These are phyloP conservation scores for Ophioninae sp. DNA, from an alignment of 2,888 invertebrate genomes.

Conservation along the genomic window DNA sequence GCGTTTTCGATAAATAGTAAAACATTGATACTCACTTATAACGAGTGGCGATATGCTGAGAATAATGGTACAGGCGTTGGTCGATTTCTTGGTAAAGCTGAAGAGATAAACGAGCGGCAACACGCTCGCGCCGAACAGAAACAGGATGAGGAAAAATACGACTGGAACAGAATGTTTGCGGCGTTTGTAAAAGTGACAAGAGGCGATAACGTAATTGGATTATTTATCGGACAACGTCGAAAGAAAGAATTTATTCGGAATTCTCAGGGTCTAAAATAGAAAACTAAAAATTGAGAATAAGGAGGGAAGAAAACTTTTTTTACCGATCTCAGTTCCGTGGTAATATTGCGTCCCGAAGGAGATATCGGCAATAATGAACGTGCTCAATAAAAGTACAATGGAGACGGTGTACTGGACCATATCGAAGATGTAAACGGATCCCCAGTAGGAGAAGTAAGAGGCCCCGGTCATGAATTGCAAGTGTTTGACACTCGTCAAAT, in stretches of 20 bases:
- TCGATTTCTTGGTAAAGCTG: slow-evolving; percentile 75
- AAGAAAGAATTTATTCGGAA: background rate
- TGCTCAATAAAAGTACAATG: slow-evolving; percentile 67
- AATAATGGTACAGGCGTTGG: slow-evolving; percentile 69
- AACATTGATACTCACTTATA: slow-evolving; percentile 68
- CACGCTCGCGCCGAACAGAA: slow-evolving; percentile 87
- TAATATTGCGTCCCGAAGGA: slow-evolving; percentile 70
- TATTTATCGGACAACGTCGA: background rate
- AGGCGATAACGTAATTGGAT: background rate
- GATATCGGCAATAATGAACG: slow-evolving; percentile 71
- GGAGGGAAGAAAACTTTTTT: slow-evolving; percentile 49
- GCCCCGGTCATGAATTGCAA: slow-evolving; percentile 87
- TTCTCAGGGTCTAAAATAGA: background rate
- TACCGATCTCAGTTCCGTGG: slow-evolving; percentile 80
- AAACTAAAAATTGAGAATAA: background rate
- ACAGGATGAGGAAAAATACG: slow-evolving; percentile 85
- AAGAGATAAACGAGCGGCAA: slow-evolving; percentile 74
- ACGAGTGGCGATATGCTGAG: slow-evolving; percentile 72
- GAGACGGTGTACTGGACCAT: slow-evolving; percentile 72
- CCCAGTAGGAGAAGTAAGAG: slow-evolving; percentile 85
- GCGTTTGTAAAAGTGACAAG: background rate
- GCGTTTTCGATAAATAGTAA: too few relatives aligned
- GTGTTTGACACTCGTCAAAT: slow-evolving; percentile 84
- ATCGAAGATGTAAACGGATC: slow-evolving; percentile 84
- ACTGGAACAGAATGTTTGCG: slow-evolving; percentile 67